Base-by-base conservation (phyloP, 2,888 invertebrate species). In the Ophonus ardosiacus region DNA sequence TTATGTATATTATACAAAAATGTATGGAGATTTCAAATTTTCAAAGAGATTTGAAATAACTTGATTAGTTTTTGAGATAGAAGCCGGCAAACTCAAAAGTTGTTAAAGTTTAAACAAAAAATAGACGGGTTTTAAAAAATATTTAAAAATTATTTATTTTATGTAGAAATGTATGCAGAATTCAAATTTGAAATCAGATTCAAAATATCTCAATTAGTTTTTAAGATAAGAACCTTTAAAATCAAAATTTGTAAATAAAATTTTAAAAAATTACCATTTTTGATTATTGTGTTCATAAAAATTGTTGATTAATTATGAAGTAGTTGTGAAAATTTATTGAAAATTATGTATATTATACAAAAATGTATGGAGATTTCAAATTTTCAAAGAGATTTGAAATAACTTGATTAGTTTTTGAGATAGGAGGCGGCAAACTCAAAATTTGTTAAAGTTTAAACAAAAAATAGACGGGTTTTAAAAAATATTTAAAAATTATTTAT, bases 61-160 rank as follows among this genome's bases (percentile, higher is more conserved):
- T 43, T 6, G 5, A 43, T 10, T 43, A 4, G 5, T 43, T 43
- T 43, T 10, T 1, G 43, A 43, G 43, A 43, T 43, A 43, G 1
- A 6, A 43, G 43, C 43, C 10, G 5, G 1, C 0, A 43, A 43
- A 1, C 43, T 3, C 10, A 43, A 7, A 24, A 24, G 3, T 3
- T 24, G 3, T 24, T 24, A 3, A 24, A 24, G 3, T 2, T 24
- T 24, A 31, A 17, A 18, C 80, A 15, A 43, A 97, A 98, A 97
- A 93, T 5, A 5, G 13, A 10, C 98, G 98, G 98, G 94, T 98
- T 95, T 90, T 96, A 95, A 89, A 96, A 96, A 68, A 98, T 98
- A 81, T 98, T 31, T 31, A 1, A 31, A 31, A 31, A 31, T 31
- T 4, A 21, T 1, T 21, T 21, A 21, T 21, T 21, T 21, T 21